Percentiles rank a stretch among this genome's conserved stretches.
Evolutionary conservation across 2,113 vertebrate species (phyloP).

Genomic region (Aphyosemion australe): DNA sequence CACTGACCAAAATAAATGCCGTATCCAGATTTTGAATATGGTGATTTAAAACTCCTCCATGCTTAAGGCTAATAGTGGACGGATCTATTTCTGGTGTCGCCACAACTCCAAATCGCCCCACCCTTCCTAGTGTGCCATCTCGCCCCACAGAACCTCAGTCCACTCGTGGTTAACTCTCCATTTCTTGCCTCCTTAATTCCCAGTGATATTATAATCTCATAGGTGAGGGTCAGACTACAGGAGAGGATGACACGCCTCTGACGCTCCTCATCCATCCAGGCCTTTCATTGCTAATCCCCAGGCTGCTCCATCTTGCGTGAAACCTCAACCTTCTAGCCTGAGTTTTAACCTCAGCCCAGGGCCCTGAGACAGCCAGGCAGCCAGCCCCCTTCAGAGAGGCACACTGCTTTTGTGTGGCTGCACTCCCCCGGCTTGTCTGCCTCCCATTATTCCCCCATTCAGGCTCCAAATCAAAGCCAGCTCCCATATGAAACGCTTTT

Average conservation of each 20-base stretch:
- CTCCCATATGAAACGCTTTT: constrained; percentile 76
- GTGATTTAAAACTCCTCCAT: constrained; percentile 24
- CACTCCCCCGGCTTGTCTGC: constrained; percentile 66
- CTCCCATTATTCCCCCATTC: constrained; percentile 72
- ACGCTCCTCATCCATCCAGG: constrained; percentile 71
- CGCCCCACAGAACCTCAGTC: constrained; percentile 28
- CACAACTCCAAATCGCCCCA: constrained; percentile 59
- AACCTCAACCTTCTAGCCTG: constrained; percentile 62
- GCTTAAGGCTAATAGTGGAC: constrained; percentile 35
- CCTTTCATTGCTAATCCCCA: constrained; percentile 68
- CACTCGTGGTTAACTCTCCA: constrained; percentile 19
- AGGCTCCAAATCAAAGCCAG: constrained; percentile 74
- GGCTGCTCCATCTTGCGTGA: constrained; percentile 53
- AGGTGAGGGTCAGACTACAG: constrained; percentile 67
- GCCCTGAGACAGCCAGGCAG: constrained; percentile 65
- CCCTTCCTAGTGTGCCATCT: constrained; percentile 41
- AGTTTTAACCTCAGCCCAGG: constrained; percentile 62
- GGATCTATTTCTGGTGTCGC: constrained; percentile 58
- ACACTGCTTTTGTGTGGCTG: constrained; percentile 71
- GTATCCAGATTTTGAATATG: constrained; percentile 20
- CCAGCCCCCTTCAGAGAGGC: constrained; percentile 67
- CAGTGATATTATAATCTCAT: constrained; percentile 51
- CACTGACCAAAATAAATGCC: constrained; percentile 13
- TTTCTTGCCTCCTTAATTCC: constrained; percentile 2
- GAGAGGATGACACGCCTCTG: constrained; percentile 70